These are phyloP conservation scores for Rhingia campestris DNA, from an alignment of 2,888 invertebrate genomes.

Conservation along the genomic window DNA sequence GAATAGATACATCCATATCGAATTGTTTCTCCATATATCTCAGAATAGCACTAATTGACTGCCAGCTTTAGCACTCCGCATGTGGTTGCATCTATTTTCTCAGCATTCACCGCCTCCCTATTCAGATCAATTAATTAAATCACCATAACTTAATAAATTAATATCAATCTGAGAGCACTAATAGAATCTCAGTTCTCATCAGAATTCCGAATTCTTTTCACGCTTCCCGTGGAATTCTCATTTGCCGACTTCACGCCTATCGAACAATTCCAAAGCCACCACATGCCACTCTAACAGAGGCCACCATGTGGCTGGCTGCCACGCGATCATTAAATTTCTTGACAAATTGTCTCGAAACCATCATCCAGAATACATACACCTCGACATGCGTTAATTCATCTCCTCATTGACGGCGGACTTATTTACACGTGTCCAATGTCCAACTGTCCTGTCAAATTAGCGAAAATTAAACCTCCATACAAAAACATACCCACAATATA, in stretches of 20 bases:
- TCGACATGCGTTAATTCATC: slow-evolving; percentile 18
- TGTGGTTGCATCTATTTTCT: background rate
- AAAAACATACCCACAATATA: background rate
- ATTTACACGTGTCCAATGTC: slow-evolving; percentile 38
- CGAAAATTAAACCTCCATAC: background rate
- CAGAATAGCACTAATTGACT: too few species aligned
- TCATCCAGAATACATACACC: background rate
- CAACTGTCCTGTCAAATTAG: slow-evolving; percentile 35
- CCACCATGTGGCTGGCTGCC: slow-evolving; percentile 27
- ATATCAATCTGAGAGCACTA: background rate
- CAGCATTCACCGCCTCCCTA: background rate
- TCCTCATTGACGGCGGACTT: slow-evolving; percentile 21
- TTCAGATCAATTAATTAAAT: slow-evolving; percentile 1
- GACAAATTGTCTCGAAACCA: slow-evolving; percentile 27
- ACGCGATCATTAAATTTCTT: slow-evolving; percentile 21
- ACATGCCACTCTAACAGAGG: background rate
- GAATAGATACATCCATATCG: too few species aligned
- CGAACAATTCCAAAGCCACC: background rate
- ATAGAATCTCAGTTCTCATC: background rate
- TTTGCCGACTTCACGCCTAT: slow-evolving; percentile 8
- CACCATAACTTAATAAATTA: slow-evolving; percentile 7
- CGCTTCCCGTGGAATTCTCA: background rate
- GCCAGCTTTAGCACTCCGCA: too few species aligned
- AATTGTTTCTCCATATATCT: too few species aligned
- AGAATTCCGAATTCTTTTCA: background rate